These are phyloP conservation scores for Agrochola litura DNA, from an alignment of 2,888 invertebrate species.

Conservation along the genomic window DNA sequence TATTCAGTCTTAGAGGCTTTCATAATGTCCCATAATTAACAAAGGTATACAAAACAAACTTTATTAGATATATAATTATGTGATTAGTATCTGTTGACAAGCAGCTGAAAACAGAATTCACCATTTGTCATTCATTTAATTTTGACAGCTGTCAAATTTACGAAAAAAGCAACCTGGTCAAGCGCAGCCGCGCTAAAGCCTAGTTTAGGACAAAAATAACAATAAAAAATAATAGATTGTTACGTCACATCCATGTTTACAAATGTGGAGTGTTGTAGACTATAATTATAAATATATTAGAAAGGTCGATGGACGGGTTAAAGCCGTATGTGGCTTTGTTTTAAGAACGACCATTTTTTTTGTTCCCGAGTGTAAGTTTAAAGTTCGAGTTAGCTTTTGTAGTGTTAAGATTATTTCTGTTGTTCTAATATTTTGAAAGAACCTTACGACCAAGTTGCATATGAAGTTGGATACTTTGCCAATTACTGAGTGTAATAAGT, in stretches of 20 bases:
- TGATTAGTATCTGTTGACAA: conserved; percentile 16
- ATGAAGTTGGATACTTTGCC: neutral
- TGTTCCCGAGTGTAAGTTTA: conserved; percentile 57
- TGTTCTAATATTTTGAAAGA: neutral
- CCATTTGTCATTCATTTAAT: conserved; percentile 14
- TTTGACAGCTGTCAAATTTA: conserved; percentile 53
- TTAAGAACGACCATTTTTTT: conserved; percentile 66
- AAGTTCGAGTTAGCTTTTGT: conserved; percentile 50
- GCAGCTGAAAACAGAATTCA: conserved; percentile 32
- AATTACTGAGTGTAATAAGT: no score
- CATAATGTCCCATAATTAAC: neutral
- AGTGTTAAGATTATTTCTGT: conserved; percentile 20
- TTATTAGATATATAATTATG: neutral
- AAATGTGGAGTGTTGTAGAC: conserved; percentile 74
- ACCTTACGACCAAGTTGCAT: neutral
- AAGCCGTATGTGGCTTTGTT: conserved; percentile 79
- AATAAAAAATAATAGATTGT: conserved; percentile 70
- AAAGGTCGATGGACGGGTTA: conserved; percentile 86
- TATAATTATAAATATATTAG: conserved; percentile 90
- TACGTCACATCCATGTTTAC: conserved; percentile 87
- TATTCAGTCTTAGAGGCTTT: no score
- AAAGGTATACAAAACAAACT: neutral
- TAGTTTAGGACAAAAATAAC: conserved; percentile 59
- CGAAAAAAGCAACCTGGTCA: conserved; percentile 4
- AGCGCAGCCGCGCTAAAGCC: conserved; percentile 34